Conservation (phyloP, 2,113 vertebrate genomes). For the Calyptommatus sinebrachiatus region DNA sequence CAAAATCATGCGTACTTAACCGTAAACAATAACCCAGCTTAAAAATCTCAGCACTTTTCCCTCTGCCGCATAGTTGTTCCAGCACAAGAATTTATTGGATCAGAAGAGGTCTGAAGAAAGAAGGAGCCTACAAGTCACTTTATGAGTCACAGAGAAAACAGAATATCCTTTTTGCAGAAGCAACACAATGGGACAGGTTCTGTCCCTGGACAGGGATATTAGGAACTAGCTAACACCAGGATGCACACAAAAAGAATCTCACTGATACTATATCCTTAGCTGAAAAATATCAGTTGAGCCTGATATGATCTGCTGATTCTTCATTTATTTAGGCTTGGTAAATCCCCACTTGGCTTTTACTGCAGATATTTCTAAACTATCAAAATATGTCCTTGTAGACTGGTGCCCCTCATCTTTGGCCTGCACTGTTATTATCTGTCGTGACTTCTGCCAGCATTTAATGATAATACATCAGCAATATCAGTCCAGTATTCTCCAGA, state of each 20-base stretch:
- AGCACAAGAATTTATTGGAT: constrained; percentile 16
- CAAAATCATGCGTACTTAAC: not conserved
- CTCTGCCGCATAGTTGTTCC: not conserved
- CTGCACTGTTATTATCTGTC: too few species aligned
- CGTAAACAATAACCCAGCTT: not conserved
- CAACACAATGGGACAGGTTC: not conserved
- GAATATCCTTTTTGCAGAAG: not conserved
- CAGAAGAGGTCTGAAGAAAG: not conserved
- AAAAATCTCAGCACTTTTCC: not conserved
- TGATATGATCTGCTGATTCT: not conserved
- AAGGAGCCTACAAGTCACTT: not conserved
- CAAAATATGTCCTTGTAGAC: not conserved
- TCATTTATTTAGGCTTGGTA: not conserved
- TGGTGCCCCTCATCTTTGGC: not conserved
- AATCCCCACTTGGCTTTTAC: not conserved
- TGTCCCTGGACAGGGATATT: not conserved
- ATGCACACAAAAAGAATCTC: not conserved
- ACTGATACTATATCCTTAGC: not conserved
- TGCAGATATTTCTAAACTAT: not conserved
- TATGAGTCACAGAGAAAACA: constrained; percentile 18
- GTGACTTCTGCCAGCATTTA: not conserved
- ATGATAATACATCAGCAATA: not conserved
- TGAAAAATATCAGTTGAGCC: not conserved
- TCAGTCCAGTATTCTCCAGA: too few species aligned
- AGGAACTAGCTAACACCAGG: not conserved